phyloP scores from a whole-genome alignment of 2,797 vertebrate species.

The Manis javanica region DNA sequence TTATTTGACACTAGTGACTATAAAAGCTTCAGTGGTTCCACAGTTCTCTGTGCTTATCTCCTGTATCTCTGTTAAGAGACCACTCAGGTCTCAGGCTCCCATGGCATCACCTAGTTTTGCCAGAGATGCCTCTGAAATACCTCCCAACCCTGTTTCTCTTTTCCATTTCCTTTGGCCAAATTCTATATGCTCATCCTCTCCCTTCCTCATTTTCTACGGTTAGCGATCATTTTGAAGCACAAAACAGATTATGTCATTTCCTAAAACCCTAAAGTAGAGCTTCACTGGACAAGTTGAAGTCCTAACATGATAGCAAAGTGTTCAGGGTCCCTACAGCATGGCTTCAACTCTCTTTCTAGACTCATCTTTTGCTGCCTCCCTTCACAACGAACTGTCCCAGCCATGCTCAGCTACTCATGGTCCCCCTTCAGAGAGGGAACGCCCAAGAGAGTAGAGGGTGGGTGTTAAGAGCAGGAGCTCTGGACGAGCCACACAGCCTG shows the following conservation, averaged over 20 bases:
- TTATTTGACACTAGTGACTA: neutral
- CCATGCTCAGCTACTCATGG: accelerated
- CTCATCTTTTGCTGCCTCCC: neutral
- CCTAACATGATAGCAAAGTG: neutral
- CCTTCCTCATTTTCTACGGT: neutral
- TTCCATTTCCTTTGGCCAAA: neutral
- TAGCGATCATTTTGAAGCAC: constrained; percentile 13
- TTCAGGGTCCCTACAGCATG: neutral
- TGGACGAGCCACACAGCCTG: neutral
- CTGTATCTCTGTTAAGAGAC: neutral
- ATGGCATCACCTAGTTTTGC: neutral
- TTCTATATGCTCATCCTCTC: neutral
- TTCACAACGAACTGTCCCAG: neutral
- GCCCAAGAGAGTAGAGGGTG: neutral
- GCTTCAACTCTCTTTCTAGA: neutral
- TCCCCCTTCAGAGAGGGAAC: neutral
- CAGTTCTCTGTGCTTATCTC: constrained; percentile 15
- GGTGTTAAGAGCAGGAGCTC: neutral
- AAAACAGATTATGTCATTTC: neutral
- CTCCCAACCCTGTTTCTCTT: neutral
- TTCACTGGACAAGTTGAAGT: neutral
- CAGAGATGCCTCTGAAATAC: neutral
- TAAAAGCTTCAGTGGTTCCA: neutral
- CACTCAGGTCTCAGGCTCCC: neutral
- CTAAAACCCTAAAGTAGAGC: neutral